phyloP scores from a whole-genome alignment of 2,113 vertebrate species.

The Menidia beryllina region DNA sequence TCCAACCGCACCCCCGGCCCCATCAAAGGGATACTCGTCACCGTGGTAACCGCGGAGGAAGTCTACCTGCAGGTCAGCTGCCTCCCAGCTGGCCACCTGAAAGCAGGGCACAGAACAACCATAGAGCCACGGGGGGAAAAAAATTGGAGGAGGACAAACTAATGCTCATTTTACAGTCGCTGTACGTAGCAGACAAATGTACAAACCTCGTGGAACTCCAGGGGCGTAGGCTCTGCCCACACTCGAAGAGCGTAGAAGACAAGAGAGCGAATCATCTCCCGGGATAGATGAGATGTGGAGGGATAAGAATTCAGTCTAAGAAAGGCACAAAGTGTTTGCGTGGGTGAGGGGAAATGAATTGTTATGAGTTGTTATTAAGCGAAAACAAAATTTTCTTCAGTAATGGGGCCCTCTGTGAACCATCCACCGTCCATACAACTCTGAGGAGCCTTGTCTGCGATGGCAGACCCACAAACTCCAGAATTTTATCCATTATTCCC shows the following conservation, averaged over 20 bases:
- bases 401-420: too few relatives aligned
- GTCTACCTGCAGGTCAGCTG: slow-evolving; percentile 71
- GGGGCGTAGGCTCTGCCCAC: slow-evolving; percentile 68
- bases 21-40: slow-evolving; percentile 77
- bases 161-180: too few relatives aligned
- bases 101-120: not conserved
- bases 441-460: too few relatives aligned
- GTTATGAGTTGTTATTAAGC: too few relatives aligned
- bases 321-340: not conserved
- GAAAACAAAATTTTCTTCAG: too few relatives aligned
- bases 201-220: slow-evolving; percentile 76
- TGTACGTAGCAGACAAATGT: not conserved
- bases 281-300: slow-evolving; percentile 62
- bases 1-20: slow-evolving; percentile 75
- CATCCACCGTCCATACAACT: too few relatives aligned
- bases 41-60: slow-evolving; percentile 75
- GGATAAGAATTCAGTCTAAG: slow-evolving; percentile 76
- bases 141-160: too few relatives aligned
- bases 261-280: slow-evolving; percentile 77
- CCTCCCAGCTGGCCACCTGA: slow-evolving; percentile 70
- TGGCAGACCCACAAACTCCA: too few relatives aligned
- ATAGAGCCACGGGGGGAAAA: too few relatives aligned
- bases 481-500: too few relatives aligned
- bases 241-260: slow-evolving; percentile 81
- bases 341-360: not conserved